phyloP scores from a whole-genome alignment of 2,113 vertebrate species.

The Centropus unirufus region DNA sequence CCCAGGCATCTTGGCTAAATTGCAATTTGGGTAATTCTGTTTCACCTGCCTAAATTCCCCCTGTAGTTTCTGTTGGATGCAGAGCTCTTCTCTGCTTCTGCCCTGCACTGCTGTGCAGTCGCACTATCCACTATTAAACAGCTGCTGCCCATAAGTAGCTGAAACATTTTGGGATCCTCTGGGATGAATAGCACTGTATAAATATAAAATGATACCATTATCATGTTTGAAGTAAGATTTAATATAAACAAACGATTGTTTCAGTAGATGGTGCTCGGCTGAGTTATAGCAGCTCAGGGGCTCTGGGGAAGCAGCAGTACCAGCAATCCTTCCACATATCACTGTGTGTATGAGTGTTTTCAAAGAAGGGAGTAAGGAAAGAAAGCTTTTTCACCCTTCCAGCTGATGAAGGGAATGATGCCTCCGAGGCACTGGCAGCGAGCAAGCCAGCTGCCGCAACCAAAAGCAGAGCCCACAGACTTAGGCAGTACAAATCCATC shows the following conservation, averaged over 20 bases:
- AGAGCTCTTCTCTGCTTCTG: slow-evolving; percentile 21
- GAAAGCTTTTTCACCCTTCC: neutral
- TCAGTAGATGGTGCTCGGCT: slow-evolving; percentile 51
- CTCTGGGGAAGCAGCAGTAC: slow-evolving; percentile 34
- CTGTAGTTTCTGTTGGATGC: slow-evolving; percentile 38
- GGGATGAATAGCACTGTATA: slow-evolving; percentile 65
- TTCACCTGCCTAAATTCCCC: slow-evolving; percentile 69
- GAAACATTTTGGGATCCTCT: slow-evolving; percentile 63
- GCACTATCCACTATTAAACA: slow-evolving; percentile 61
- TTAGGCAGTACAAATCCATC: neutral
- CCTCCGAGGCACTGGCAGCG: neutral
- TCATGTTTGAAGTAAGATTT: slow-evolving; percentile 70
- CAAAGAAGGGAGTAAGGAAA: neutral
- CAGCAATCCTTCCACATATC: neutral
- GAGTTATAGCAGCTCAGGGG: slow-evolving; percentile 48
- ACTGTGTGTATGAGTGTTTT: neutral
- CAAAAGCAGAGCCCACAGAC: neutral
- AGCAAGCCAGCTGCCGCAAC: neutral
- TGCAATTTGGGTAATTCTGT: slow-evolving; percentile 63
- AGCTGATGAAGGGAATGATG: neutral
- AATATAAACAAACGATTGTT: slow-evolving; percentile 68
- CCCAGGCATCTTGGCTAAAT: slow-evolving; percentile 66
- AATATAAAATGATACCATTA: slow-evolving; percentile 70
- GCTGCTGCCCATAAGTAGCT: slow-evolving; percentile 71
- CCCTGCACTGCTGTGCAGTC: slow-evolving; percentile 51